Percentiles rank a stretch among this genome's conserved stretches.
phyloP scores from a whole-genome alignment of 2,888 invertebrate genomes.

The Lasioglossum morio region DNA sequence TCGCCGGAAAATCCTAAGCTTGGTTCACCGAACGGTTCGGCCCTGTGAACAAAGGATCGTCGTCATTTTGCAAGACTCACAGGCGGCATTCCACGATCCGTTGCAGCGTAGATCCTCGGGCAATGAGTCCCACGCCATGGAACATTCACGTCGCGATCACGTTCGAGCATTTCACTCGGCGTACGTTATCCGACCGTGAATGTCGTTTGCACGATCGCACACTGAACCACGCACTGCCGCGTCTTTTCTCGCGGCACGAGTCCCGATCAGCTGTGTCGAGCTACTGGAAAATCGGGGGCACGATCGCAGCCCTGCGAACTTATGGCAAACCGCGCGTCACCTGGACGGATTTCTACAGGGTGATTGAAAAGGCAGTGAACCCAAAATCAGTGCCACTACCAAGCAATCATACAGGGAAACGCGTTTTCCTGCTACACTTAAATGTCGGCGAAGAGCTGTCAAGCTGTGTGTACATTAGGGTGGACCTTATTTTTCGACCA shows the following conservation, averaged over 20 bases:
- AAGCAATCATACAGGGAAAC: background rate
- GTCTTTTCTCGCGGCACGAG: constrained; percentile 48
- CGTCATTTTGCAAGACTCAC: constrained; percentile 61
- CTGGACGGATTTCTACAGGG: background rate
- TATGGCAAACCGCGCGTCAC: background rate
- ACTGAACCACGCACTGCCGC: constrained; percentile 51
- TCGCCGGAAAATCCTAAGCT: background rate
- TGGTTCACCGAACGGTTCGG: background rate
- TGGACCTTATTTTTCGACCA: too few species aligned
- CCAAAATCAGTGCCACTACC: background rate
- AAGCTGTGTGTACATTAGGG: background rate
- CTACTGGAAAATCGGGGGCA: constrained; percentile 34
- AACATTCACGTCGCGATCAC: constrained; percentile 64
- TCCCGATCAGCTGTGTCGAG: constrained; percentile 50
- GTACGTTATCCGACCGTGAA: constrained; percentile 51
- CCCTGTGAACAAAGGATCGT: constrained; percentile 4
- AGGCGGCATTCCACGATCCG: constrained; percentile 59
- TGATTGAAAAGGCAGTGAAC: background rate
- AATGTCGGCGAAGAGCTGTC: background rate
- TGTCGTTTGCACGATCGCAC: constrained; percentile 49
- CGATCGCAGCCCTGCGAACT: background rate
- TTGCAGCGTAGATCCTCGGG: constrained; percentile 55
- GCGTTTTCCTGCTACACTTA: background rate
- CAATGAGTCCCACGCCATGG: constrained; percentile 69
- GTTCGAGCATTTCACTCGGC: constrained; percentile 69